These are phyloP conservation scores for Escarpia spicata DNA, from an alignment of 2,888 invertebrate species.

Conservation along the genomic window DNA sequence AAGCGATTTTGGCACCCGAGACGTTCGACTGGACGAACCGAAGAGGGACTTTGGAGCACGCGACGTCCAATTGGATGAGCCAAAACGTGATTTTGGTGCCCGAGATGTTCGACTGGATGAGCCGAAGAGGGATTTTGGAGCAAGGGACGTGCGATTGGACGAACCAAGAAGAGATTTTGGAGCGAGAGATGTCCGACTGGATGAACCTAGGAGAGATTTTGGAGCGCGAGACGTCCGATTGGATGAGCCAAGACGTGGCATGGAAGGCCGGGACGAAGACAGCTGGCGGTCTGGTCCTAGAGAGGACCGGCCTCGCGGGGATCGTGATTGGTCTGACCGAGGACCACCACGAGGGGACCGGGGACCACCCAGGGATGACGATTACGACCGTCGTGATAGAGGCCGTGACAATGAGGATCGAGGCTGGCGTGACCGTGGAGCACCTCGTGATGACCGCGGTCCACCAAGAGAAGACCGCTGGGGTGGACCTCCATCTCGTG, in stretches of 20 bases:
- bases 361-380: conserved; percentile 33
- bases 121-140: not conserved
- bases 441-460: conserved; percentile 20
- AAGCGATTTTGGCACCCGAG: not conserved
- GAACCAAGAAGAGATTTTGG: not conserved
- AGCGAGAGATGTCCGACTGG: not conserved
- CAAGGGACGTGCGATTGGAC: not conserved
- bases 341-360: conserved; percentile 33
- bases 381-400: conserved; percentile 23
- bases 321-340: conserved; percentile 27
- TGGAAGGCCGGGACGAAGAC: conserved; percentile 23
- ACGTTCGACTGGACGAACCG: not conserved
- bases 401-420: conserved; percentile 19
- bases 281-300: conserved; percentile 31
- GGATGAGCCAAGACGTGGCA: conserved; percentile 27
- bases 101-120: not conserved
- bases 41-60: not conserved
- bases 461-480: conserved; percentile 32
- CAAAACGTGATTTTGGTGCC: not conserved
- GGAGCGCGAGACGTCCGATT: not conserved
- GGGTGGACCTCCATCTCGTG: conserved; percentile 18
- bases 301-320: conserved; percentile 20
- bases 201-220: not conserved
- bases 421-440: conserved; percentile 23
- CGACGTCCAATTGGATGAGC: not conserved